These are phyloP conservation scores for Ips nitidus DNA, from an alignment of 1,140 invertebrate species.

Conservation along the genomic window DNA sequence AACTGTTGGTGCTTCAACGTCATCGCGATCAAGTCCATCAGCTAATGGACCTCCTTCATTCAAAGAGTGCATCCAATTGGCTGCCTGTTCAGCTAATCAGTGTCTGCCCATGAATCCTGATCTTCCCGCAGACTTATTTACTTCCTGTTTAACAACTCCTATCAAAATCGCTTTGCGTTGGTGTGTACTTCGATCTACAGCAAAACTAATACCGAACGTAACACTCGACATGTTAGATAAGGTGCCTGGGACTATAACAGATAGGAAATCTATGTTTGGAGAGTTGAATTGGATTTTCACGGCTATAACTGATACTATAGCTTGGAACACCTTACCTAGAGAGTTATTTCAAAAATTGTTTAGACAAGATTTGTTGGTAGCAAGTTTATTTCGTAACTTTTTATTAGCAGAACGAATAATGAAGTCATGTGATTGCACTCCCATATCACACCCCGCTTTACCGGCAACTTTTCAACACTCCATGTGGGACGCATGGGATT, in stretches of 20 bases:
- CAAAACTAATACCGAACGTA: slow-evolving; percentile 78
- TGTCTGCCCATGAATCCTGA: slow-evolving; percentile 96
- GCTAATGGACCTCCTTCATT: slow-evolving; percentile 59
- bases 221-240: slow-evolving; percentile 86
- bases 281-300: slow-evolving; percentile 99
- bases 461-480: slow-evolving; percentile 88
- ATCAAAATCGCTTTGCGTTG: slow-evolving; percentile 95
- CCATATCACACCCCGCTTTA: slow-evolving; percentile 86
- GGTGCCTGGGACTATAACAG: slow-evolving; percentile 93
- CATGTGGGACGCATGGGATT: slow-evolving; percentile 97
- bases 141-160: slow-evolving; percentile 95
- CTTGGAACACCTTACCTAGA: slow-evolving; percentile 93
- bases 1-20: slow-evolving; percentile 6
- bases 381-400: slow-evolving; percentile 97
- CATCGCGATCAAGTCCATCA: slow-evolving; percentile 25
- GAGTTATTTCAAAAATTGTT: slow-evolving; percentile 97
- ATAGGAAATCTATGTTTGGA: slow-evolving; percentile 95
- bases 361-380: slow-evolving; percentile 96
- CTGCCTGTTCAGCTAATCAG: slow-evolving; percentile 89
- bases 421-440: slow-evolving; percentile 93
- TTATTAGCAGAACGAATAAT: slow-evolving; percentile 95
- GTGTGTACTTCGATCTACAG: slow-evolving; percentile 83
- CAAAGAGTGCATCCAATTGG: slow-evolving; percentile 94
- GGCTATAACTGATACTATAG: slow-evolving; percentile 99
- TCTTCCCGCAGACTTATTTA: slow-evolving; percentile 98